Evolutionary conservation across 1,140 invertebrate genomes (phyloP), one percentile per base, ranked within the genome.

Genomic region (silkworm (Bombyx mori)): DNA sequence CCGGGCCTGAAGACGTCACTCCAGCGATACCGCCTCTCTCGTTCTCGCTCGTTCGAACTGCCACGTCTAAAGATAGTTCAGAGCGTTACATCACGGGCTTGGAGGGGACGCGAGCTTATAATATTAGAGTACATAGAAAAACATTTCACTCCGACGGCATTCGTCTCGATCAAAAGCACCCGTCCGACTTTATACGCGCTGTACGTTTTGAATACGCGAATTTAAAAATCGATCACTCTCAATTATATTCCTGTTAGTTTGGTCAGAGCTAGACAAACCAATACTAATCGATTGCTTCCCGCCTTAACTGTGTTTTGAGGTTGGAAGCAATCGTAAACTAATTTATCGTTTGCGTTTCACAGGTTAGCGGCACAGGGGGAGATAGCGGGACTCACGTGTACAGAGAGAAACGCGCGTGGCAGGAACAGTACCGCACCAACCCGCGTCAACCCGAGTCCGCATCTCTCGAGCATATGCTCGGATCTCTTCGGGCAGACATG

Each of bases 401-500:
- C 60, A 67, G 79, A 43, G 79, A 82, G 71, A 81, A 77, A 66
- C 80, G 72, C 67, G 83, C 82, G 60, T 87, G 84, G 84, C 78
- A 87, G 60, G 84, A 87, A 56, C 79, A 84, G 52, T 87, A 84
- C 78, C 82, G 77, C 85, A 86, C 71, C 70, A 79, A 70, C 66
- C 75, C 79, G 70, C 75, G 77, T 62, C 82, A 79, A 67, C 77
- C 77, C 43, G 87, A 88, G 54, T 77, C 86, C 61, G 87, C 86
- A 50, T 87, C 85, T 52, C 77, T 89, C 26, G 88, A 89, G 65
- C 85, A 87, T 66, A 89, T 89, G 88, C 85, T 89, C 69, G 88
- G 88, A 68, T 89, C 95, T 66, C 91, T 98, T 65, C 95, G 97
- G 80, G 95, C 95, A 79, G 96, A 97, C 89, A 97, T 98, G 96